Conservation (phyloP, 2,888 invertebrate genomes). For the Helobdella robusta region DNA sequence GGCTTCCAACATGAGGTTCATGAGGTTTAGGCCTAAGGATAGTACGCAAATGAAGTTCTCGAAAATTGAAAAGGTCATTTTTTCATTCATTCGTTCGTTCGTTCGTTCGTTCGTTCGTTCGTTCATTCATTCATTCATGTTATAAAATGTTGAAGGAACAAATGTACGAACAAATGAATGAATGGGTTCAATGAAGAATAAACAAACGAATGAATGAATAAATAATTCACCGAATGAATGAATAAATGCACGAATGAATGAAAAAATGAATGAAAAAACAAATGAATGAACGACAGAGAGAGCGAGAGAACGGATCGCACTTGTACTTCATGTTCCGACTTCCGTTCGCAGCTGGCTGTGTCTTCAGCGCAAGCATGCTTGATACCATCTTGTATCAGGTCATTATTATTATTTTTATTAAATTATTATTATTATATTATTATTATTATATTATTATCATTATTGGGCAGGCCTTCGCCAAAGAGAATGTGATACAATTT, state of each 20-base stretch:
- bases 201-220: no score
- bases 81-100: not conserved
- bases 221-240: not conserved
- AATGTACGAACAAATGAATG: no score
- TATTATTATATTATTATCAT: not conserved
- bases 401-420: slow-evolving; percentile 4
- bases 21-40: slow-evolving; percentile 96
- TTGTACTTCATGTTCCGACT: slow-evolving; percentile 98
- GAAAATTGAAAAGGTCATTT: slow-evolving; percentile 89
- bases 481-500: slow-evolving; percentile 94
- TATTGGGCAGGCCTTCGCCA: slow-evolving; percentile 72
- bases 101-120: no score
- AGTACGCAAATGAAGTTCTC: slow-evolving; percentile 90
- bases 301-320: slow-evolving; percentile 91
- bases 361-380: slow-evolving; percentile 96
- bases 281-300: slow-evolving; percentile 61
- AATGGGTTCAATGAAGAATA: no score
- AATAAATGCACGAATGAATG: not conserved
- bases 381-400: slow-evolving; percentile 79
- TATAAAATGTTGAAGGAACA: no score
- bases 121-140: no score
- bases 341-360: slow-evolving; percentile 81
- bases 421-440: no score
- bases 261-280: not conserved
- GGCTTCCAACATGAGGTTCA: slow-evolving; percentile 96